Conservation (phyloP, 2,888 invertebrate genomes). For the Empis livida region DNA sequence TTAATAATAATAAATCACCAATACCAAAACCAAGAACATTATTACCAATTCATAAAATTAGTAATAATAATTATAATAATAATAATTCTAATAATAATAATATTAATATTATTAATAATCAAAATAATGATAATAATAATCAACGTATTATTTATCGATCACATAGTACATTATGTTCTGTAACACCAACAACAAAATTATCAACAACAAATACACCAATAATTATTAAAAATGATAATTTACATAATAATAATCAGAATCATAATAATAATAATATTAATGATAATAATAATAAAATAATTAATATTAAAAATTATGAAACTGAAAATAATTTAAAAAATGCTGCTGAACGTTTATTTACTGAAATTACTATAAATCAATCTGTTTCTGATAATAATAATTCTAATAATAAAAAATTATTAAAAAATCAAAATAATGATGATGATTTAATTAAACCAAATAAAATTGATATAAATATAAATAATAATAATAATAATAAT, state of each 20-base stretch:
- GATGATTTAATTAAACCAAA: no score
- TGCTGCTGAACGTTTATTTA: slow-evolving; percentile 33
- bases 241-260: slow-evolving; percentile 9
- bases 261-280: slow-evolving; percentile 18
- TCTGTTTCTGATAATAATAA: slow-evolving; percentile 15
- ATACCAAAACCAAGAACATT: slow-evolving; percentile 10
- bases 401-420: no score
- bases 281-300: slow-evolving; percentile 19
- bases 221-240: neutral
- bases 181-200: slow-evolving; percentile 9
- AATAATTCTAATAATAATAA: slow-evolving; percentile 17
- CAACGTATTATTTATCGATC: slow-evolving; percentile 4
- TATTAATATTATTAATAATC: slow-evolving; percentile 12
- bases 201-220: slow-evolving; percentile 4
- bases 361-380: slow-evolving; percentile 33
- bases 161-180: neutral
- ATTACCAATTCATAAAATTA: slow-evolving; percentile 2
- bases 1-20: slow-evolving; percentile 10
- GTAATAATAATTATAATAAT: neutral
- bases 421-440: neutral
- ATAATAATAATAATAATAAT: neutral
- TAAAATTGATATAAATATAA: neutral
- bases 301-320: slow-evolving; percentile 26
- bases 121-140: neutral
- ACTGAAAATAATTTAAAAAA: slow-evolving; percentile 34